These are phyloP conservation scores for Diglossa cyanea DNA, from an alignment of 2,797 vertebrate species.

Conservation along the genomic window DNA sequence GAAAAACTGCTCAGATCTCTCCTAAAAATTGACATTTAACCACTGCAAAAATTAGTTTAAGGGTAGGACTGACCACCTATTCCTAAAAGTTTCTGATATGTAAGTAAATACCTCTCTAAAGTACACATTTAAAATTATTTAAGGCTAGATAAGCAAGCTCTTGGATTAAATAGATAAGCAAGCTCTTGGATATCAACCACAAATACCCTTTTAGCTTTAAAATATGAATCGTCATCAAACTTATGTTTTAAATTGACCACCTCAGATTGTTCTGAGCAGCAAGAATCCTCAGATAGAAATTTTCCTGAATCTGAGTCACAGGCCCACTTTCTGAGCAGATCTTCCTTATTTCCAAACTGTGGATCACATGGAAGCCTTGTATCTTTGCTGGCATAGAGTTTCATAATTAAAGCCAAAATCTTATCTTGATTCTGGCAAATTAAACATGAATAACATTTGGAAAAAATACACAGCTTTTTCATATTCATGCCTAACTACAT, in stretches of 20 bases:
- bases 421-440: conserved; percentile 57
- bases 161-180: background rate
- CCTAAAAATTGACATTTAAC: background rate
- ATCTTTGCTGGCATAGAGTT: conserved; percentile 50
- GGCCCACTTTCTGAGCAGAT: conserved; percentile 14
- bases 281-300: background rate
- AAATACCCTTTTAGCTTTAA: background rate
- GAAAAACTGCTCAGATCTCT: background rate
- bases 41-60: background rate
- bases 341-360: conserved; percentile 53
- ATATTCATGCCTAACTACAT: conserved; percentile 40
- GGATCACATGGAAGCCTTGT: conserved; percentile 41
- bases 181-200: background rate
- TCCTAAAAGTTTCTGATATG: background rate
- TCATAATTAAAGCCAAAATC: conserved; percentile 46
- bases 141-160: background rate
- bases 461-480: conserved; percentile 60
- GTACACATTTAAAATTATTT: background rate
- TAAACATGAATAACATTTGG: conserved; percentile 51
- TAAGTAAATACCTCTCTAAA: background rate
- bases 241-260: background rate
- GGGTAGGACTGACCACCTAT: background rate
- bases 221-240: background rate
- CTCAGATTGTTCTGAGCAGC: background rate
- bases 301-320: background rate